Base-by-base conservation (phyloP, 2,113 vertebrate species). In the Hyperopisus bebe region DNA sequence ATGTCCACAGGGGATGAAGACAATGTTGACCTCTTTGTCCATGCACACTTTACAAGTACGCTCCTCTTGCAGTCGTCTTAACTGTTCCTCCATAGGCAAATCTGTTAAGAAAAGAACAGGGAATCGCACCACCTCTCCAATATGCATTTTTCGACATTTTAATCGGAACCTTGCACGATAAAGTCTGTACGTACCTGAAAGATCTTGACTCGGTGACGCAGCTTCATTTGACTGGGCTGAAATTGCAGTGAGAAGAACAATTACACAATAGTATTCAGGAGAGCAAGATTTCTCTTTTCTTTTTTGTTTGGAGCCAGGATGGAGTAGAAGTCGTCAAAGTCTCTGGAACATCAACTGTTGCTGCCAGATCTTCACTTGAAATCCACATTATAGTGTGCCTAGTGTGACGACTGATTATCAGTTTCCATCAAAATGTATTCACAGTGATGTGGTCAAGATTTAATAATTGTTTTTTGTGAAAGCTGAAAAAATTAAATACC, bases 211-310 rank as follows among this genome's bases (percentile, higher is more conserved):
- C 91, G 98, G 97, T 90, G 98, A 94, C 90, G 96, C 97, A 70
- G 97, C 97, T 96, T 99, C 95, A 55, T 96, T 98, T 92, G 97
- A 97, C 93, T 98, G 97, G 94, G 98, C 98, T 99, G 92, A 93
- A 96, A 95, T 91, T 90, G 93, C 88, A 91, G 51, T 92, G 85
- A 91, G 91, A 92, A 92, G 50, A 93, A 92, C 90, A 91, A 91
- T 90, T 92, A 92, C 91, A 92, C 91, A 85, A 74, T 90, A 88
- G 88, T 92, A 88, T 88, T 92, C 90, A 92, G 50, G 90, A 89
- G 89, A 90, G 51, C 85, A 88, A 88, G 82, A 5, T 6, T 31
- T 90, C 39, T 87, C 53, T 50, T 89, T 77, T 80, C 46, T 86
- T 84, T 47, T 89, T 84, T 89, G 80, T 84, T 83, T 58, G 77